Conservation (phyloP, 2,797 vertebrate genomes). For the Smutsia temminckii region DNA sequence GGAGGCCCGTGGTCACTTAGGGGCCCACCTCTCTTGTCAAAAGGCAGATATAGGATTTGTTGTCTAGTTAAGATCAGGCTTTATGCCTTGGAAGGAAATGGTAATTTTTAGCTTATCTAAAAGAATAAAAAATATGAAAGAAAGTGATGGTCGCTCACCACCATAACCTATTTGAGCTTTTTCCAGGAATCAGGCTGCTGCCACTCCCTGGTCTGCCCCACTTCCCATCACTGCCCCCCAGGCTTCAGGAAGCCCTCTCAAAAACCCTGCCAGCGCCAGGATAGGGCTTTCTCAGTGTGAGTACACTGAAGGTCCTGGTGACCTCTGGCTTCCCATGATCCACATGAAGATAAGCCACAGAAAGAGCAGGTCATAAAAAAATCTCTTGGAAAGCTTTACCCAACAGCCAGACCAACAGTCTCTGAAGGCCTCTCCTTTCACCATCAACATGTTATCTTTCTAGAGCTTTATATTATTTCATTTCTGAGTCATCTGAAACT, state of each 20-base stretch:
- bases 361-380: not conserved
- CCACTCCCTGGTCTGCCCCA: no score
- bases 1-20: not conserved
- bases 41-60: not conserved
- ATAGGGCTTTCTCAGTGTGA: not conserved
- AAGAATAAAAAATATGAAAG: not conserved
- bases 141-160: not conserved
- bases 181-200: not conserved
- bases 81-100: not conserved
- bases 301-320: not conserved
- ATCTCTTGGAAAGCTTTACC: not conserved
- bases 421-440: not conserved
- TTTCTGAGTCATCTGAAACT: not conserved
- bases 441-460: not conserved
- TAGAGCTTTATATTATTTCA: not conserved
- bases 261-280: not conserved
- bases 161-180: not conserved
- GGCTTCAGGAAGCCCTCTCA: not conserved
- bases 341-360: not conserved
- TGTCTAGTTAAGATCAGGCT: not conserved
- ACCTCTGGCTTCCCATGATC: not conserved
- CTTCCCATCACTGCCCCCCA: not conserved
- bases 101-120: not conserved
- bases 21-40: not conserved
- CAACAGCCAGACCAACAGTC: not conserved